Conservation (phyloP, 2,113 vertebrate genomes). For the Eonycteris spelaea region DNA sequence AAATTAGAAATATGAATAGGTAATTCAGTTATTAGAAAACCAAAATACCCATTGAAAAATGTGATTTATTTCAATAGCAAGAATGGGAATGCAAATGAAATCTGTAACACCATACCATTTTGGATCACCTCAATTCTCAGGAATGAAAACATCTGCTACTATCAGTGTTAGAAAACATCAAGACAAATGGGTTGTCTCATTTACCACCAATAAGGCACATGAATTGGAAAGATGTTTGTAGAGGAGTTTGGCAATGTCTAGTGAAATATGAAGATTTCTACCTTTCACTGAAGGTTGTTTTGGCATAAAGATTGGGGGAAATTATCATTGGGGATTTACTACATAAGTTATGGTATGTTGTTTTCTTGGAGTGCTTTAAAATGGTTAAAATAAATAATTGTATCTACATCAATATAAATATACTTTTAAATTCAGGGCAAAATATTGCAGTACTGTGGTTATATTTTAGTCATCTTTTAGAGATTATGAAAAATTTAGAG, state of each 20-base stretch:
- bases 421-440: not conserved
- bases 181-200: not conserved
- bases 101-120: not conserved
- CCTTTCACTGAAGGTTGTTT: not conserved
- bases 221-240: not conserved
- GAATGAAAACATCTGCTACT: not conserved
- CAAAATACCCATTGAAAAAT: not conserved
- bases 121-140: not conserved
- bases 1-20: not conserved
- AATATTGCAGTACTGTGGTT: not conserved
- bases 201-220: not conserved
- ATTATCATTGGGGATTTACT: not conserved
- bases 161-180: not conserved
- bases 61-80: not conserved
- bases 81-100: not conserved
- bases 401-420: not conserved
- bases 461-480: not conserved
- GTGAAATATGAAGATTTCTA: not conserved
- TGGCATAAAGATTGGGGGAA: not conserved
- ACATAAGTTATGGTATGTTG: not conserved
- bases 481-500: not conserved
- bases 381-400: not conserved
- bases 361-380: not conserved
- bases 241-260: not conserved
- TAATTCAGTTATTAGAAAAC: not conserved